Evolutionary conservation across 2,113 vertebrate genomes (phyloP).

Genomic region (Parus major): DNA sequence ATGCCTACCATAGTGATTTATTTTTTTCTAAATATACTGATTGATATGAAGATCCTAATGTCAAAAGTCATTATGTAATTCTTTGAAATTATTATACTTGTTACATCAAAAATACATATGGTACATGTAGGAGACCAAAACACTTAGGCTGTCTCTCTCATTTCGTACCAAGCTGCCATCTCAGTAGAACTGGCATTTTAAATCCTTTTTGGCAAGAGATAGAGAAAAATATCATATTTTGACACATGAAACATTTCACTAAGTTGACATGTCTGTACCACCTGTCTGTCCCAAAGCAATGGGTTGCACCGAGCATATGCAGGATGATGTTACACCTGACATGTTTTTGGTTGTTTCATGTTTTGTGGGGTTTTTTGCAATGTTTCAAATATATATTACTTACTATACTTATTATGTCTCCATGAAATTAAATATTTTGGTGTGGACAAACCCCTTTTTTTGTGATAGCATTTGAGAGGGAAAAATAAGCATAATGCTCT

Average conservation of each 20-base stretch:
- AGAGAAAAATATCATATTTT: neutral
- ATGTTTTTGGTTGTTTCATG: neutral
- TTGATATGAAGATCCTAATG: neutral
- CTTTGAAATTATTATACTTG: neutral
- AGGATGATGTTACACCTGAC: neutral
- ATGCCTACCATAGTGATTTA: neutral
- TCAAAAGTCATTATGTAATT: neutral
- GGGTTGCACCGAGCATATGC: neutral
- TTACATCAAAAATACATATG: neutral
- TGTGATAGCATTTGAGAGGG: neutral
- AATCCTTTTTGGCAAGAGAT: neutral
- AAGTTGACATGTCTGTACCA: neutral
- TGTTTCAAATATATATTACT: neutral
- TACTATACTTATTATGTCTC: neutral
- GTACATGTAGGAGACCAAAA: neutral
- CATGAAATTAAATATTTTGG: neutral
- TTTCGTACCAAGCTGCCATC: neutral
- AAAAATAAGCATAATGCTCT: neutral
- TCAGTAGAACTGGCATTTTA: neutral
- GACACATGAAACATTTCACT: neutral
- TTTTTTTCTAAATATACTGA: neutral
- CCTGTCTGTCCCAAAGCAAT: neutral
- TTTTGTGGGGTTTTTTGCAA: neutral
- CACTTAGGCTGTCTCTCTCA: neutral
- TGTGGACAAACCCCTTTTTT: neutral